Conservation (phyloP, 2,888 invertebrate genomes). For the Gibbula magus region DNA sequence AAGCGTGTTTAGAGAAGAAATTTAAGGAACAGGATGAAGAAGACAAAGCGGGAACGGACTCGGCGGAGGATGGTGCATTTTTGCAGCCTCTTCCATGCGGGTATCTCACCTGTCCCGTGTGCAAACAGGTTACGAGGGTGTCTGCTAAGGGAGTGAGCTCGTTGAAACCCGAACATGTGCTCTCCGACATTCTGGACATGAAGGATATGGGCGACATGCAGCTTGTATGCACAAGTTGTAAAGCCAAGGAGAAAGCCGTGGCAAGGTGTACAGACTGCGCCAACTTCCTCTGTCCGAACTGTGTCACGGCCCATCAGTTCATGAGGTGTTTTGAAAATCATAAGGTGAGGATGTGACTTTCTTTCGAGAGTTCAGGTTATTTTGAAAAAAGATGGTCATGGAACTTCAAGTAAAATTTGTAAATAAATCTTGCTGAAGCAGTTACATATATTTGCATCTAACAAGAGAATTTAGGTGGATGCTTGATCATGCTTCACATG, state of each 20-base stretch:
- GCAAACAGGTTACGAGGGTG: slow-evolving; percentile 88
- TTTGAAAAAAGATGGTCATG: too few species aligned
- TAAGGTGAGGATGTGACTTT: slow-evolving; percentile 74
- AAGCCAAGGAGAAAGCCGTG: slow-evolving; percentile 94
- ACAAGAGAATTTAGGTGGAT: too few species aligned
- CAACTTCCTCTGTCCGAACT: slow-evolving; percentile 93
- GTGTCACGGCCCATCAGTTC: slow-evolving; percentile 95
- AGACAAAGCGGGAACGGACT: slow-evolving; percentile 28
- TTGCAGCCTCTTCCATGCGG: not conserved
- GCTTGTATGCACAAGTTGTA: slow-evolving; percentile 91
- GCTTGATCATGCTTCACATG: too few species aligned
- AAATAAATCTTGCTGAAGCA: too few species aligned
- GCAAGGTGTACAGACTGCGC: slow-evolving; percentile 96
- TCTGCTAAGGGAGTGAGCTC: slow-evolving; percentile 79
- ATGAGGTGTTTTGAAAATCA: slow-evolving; percentile 98
- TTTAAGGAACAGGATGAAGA: slow-evolving; percentile 78
- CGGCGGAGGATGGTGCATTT: not conserved
- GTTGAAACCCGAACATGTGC: slow-evolving; percentile 89
- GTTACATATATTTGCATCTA: too few species aligned
- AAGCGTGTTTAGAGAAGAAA: slow-evolving; percentile 86
- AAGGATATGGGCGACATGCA: slow-evolving; percentile 81
- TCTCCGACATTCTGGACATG: slow-evolving; percentile 78
- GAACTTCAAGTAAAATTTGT: too few species aligned
- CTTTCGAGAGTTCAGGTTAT: too few species aligned
- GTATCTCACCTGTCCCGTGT: slow-evolving; percentile 73